phyloP scores from a whole-genome alignment of 2,113 vertebrate species.

The Recurvirostra avosetta region DNA sequence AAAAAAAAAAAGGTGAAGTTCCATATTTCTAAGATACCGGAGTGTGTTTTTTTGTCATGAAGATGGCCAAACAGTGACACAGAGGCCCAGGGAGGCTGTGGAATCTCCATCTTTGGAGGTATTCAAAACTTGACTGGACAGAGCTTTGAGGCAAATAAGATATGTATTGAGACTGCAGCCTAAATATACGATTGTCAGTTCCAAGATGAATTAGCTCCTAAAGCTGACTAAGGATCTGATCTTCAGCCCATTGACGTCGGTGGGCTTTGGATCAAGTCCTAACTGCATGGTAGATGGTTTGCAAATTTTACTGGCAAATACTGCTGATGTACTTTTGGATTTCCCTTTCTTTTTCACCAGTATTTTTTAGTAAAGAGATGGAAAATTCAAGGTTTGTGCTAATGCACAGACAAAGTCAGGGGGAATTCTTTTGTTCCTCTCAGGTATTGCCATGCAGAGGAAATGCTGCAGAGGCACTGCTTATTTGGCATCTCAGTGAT shows the following conservation, averaged over 20 bases:
- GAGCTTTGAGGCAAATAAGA: neutral
- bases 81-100: neutral
- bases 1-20: neutral
- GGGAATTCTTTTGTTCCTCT: neutral
- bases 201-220: neutral
- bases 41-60: neutral
- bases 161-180: neutral
- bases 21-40: neutral
- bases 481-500: neutral
- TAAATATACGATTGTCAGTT: neutral
- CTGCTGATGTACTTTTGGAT: neutral
- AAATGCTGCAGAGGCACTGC: neutral
- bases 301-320: neutral
- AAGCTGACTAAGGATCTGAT: conserved; percentile 6
- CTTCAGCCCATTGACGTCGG: neutral
- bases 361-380: neutral
- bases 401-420: neutral
- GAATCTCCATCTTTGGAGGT: neutral
- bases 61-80: neutral
- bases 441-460: neutral
- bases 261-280: neutral
- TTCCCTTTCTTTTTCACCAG: neutral
- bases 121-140: neutral
- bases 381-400: neutral
- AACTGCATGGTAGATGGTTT: neutral